Base-by-base conservation (phyloP, 2,888 invertebrate species). In the Eumerus sabulonum region DNA sequence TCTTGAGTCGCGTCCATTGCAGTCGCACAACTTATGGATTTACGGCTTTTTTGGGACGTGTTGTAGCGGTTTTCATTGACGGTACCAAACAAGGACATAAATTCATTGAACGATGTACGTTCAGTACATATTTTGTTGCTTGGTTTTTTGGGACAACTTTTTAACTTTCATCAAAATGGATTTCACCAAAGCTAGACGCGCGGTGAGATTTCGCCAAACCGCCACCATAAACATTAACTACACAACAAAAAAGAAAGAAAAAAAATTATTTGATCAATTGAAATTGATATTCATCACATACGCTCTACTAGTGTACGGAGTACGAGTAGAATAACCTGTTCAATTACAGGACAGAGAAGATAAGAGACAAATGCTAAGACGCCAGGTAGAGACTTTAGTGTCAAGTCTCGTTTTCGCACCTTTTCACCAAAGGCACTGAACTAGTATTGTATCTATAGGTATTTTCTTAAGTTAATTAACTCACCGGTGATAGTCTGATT, bases 311-410 rank as follows among this genome's bases (percentile, higher is more conserved):
- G n/a, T n/a, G n/a, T n/a, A 42, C 50, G 44, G 27, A 17, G 50
- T 45, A 47, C 70, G 45, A 74, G 79, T 79, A 73, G 60, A 63
- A 50, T 56, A 79, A 79, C 79, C 74, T 54, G 79, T 79, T 70
- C 62, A 73, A 79, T 68, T 64, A 67, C 62, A 40, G n/a, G 57
- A 16, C 38, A 47, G 45, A 27, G 27, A 66, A 42, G 42, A 62
- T 51, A 27, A 35, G 27, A 27, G 14, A 14, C 42, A 40, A 60
- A 60, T 19, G 57, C 36, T 27, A 48, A 17, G 54, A 71, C 54
- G 73, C 60, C 66, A 53, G 53, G 17, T 45, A 60, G 59, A 36
- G 16, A 27, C 40, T 9, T 4, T 27, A 27, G 27, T 40, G 3
- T 40, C 40, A 40, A 44, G 50, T 57, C 47, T 70, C 38, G 9